Evolutionary conservation across 2,888 invertebrate genomes (phyloP).

Genomic region (Seladonia tumulorum): DNA sequence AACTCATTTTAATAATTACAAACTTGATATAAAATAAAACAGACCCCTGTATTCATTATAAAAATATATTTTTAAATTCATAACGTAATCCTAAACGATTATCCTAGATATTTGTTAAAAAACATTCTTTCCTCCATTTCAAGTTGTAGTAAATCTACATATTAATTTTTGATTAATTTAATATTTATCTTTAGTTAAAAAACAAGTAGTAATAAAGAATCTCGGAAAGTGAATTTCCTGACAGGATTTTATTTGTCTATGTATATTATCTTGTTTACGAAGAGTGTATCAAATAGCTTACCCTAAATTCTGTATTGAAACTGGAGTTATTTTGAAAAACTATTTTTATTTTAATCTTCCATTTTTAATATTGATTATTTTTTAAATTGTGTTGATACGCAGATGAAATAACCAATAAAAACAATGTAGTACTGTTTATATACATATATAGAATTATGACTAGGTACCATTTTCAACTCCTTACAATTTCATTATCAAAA

Average conservation of each 20-base stretch:
- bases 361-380: not conserved
- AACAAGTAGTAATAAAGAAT: not conserved
- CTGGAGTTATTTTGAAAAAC: not conserved
- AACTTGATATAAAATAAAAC: not conserved
- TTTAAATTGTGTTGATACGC: not conserved
- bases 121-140: not conserved
- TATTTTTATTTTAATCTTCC: not conserved
- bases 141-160: not conserved
- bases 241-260: not conserved
- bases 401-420: not conserved
- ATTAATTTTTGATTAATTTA: not conserved
- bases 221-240: not conserved
- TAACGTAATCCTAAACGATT: not conserved
- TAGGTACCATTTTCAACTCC: too few species aligned
- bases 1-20: conserved; percentile 10
- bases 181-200: not conserved
- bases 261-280: not conserved
- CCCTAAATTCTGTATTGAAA: too few species aligned
- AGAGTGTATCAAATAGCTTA: not conserved
- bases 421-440: too few species aligned
- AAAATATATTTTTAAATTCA: not conserved
- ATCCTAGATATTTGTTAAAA: not conserved
- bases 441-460: too few species aligned
- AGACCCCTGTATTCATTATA: not conserved
- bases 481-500: too few species aligned